Base-by-base conservation (phyloP, 2,888 invertebrate genomes). In the Drosophila merina region DNA sequence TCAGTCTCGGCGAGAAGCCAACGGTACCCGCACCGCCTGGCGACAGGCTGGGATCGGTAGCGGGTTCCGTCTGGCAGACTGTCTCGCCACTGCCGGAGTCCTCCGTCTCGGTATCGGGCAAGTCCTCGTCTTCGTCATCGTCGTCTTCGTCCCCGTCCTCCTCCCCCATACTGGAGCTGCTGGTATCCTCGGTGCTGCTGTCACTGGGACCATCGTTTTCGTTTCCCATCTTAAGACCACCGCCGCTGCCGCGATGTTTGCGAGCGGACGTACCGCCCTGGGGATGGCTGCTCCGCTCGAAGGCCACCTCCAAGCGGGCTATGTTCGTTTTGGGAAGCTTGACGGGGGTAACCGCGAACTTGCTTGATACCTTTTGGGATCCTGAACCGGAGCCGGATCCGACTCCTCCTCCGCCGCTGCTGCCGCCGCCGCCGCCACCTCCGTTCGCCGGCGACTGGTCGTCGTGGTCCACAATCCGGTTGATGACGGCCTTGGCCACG, bases 271-370 rank as follows among this genome's bases (percentile, higher is more conserved):
- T 42, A 38, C 38, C 6, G 25, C 36, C 6, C 8, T 20, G 20
- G 20, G 28, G 28, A 14, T 44, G 25, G 0, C 26, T 48, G 38
- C 42, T 47, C 5, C 12, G 26, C 57, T 74, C 56, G 6, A 86
- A 75, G 48, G 76, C 79, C 20, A 64, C 55, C 60, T 86, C 78
- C 76, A 86, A 75, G 36, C 80, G 81, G 38, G 77, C 59, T 20
- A 76, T 67, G 45, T 86, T 85, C 45, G 51, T 54, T 57, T 74
- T 78, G 28, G 79, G 69, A 31, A 80, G 55, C 42, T 75, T 85
- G 59, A 87, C 75, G 14, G 88, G 83, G 52, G 84, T 62, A 36
- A 88, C 76, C 20, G 78, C 76, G 55, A 76, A 82, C 50, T 85
- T 73, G 33, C 54, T 77, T 8, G 64, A 70, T 78, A 82, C 84